Base-by-base conservation (phyloP, 2,113 vertebrate genomes). In the Ibidorhyncha struthersii region DNA sequence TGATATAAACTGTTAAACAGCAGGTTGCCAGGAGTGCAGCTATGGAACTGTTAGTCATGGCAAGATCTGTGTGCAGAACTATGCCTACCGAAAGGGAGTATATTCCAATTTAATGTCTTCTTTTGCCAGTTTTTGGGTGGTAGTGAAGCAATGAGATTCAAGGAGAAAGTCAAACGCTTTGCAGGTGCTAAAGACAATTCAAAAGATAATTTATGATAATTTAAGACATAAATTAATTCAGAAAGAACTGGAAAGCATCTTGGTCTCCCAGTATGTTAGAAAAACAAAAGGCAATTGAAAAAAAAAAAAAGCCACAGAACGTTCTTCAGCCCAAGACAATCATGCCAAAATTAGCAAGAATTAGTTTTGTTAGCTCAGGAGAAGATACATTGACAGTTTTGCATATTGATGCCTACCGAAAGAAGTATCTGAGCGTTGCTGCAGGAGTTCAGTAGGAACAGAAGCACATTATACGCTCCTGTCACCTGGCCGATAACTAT, bases 171-270 rank as follows among this genome's bases (percentile, higher is more conserved):
- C 59, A 93, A 89, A 95, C 92, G 67, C 65, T 92, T 95, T 97
- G 67, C 95, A 97, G 94, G 96, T 97, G 96, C 82, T 90, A 45
- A 94, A 92, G 71, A 93, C 88, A 89, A 95, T 93, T 96, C 50
- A 86, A 40, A 55, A 81, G 53, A 71, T 90, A 77, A 94, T 94
- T 95, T 77, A 74, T 66, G 41, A 34, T 88, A 70, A 90, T 93
- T 80, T 81, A 80, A 93, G 63, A 59, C 22, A 16, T 82, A 88
- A 89, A 79, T 94, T 86, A 90, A 83, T 89, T 93, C 88, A 89
- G 79, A 86, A 96, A 82, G 79, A 78, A 81, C 62, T 86, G 90
- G 88, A 95, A 92, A 90, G 85, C 82, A 63, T 89, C 52, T 95
- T 74, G 26, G 50, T 92, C 82, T 92, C 92, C 79, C 76, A 83